Conservation (phyloP, 1,140 invertebrate species). For the Anastrepha obliqua region DNA sequence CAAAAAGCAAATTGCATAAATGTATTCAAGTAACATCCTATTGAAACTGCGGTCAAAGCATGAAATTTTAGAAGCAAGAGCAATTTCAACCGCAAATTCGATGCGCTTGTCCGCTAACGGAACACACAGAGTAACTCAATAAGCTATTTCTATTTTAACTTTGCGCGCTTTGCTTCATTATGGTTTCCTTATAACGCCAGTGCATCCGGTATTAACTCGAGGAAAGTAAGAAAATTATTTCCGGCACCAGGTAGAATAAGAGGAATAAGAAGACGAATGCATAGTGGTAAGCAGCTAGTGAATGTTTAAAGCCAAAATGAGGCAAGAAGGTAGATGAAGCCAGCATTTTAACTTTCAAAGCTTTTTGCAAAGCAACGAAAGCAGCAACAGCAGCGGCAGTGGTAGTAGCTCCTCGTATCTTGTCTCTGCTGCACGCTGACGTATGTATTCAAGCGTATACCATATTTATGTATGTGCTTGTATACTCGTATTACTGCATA, state of each 20-base stretch:
- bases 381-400: not conserved
- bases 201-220: conserved; percentile 27
- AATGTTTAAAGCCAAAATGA: too few species aligned
- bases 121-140: conserved; percentile 17
- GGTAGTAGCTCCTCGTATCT: not conserved
- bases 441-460: too few species aligned
- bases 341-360: not conserved
- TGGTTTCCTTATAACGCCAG: not conserved
- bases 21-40: not conserved
- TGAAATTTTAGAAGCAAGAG: not conserved
- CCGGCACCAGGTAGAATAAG: not conserved
- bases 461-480: too few species aligned
- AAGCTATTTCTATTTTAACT: conserved; percentile 6
- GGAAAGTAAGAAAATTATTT: conserved; percentile 41
- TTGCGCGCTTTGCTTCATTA: not conserved
- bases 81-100: conserved; percentile 6
- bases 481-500: too few species aligned
- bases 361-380: too few species aligned
- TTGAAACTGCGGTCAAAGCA: not conserved
- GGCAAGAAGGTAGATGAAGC: too few species aligned
- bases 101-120: not conserved
- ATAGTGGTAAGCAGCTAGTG: too few species aligned
- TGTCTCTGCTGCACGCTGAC: too few species aligned
- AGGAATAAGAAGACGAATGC: not conserved
- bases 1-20: not conserved